Percentiles rank a stretch among this genome's conserved stretches.
Evolutionary conservation across 2,888 invertebrate genomes (phyloP).

Genomic region (Scaptomyza polygonia): DNA sequence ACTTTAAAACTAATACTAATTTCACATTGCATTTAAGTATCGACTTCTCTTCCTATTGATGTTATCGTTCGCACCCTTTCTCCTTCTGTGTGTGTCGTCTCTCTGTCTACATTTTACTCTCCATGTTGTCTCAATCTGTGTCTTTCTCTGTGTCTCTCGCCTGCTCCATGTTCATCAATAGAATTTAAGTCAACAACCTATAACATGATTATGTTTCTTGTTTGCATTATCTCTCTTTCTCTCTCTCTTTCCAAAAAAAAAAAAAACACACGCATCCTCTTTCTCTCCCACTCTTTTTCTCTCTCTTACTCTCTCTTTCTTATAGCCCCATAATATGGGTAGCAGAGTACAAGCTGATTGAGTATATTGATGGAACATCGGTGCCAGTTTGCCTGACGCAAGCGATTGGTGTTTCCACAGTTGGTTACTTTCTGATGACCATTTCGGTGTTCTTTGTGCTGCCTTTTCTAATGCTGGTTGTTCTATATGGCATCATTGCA

Average conservation of each 20-base stretch:
- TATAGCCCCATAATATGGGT: constrained; percentile 92
- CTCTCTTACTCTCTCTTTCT: constrained; percentile 7
- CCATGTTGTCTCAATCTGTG: constrained; percentile 5
- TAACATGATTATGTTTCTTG: constrained; percentile 59
- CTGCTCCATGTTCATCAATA: constrained; percentile 22
- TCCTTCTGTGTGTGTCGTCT: not conserved
- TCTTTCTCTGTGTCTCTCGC: constrained; percentile 11
- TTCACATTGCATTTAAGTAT: no score
- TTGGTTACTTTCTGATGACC: constrained; percentile 91
- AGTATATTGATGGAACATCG: constrained; percentile 89
- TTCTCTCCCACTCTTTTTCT: constrained; percentile 18
- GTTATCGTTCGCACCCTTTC: not conserved
- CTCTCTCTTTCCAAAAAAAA: not conserved
- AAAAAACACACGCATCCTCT: constrained; percentile 12
- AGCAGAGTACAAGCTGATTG: constrained; percentile 89
- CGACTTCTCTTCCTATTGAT: no score
- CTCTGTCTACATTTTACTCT: not conserved
- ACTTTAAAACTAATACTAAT: no score
- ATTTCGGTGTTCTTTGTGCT: constrained; percentile 92
- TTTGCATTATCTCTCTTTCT: constrained; percentile 46
- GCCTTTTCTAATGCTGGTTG: constrained; percentile 91
- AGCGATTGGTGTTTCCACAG: constrained; percentile 90
- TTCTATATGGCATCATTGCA: constrained; percentile 93
- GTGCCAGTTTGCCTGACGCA: constrained; percentile 92
- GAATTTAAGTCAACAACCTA: constrained; percentile 21